Evolutionary conservation across 2,113 vertebrate species (phyloP).

Genomic region (Poecilia latipinna): DNA sequence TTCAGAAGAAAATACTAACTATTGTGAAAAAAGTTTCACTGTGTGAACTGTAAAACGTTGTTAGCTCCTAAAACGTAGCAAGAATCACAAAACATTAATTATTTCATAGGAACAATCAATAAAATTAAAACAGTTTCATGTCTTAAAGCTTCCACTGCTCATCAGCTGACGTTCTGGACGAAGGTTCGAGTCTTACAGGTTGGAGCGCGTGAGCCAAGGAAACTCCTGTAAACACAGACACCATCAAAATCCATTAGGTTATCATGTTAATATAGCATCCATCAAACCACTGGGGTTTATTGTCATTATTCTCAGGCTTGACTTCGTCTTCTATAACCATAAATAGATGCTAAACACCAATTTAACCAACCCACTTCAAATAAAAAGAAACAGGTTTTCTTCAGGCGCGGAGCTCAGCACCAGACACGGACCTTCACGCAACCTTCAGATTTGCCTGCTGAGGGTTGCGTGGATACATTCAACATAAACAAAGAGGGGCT

Average conservation of each 20-base stretch:
- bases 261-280: neutral
- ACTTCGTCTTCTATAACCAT: neutral
- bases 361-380: neutral
- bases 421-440: conserved; percentile 57
- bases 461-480: conserved; percentile 75
- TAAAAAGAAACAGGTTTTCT: conserved; percentile 3
- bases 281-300: neutral
- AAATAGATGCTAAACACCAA: neutral
- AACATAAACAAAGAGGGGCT: conserved; percentile 73
- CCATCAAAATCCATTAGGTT: conserved; percentile 18
- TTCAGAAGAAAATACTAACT: neutral
- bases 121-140: conserved; percentile 6
- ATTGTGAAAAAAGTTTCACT: neutral
- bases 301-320: neutral
- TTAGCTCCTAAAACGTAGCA: conserved; percentile 14
- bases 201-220: conserved; percentile 94
- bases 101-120: conserved; percentile 65
- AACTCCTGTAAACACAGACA: conserved; percentile 87
- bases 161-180: conserved; percentile 5
- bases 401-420: conserved; percentile 20
- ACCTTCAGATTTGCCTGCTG: conserved; percentile 61
- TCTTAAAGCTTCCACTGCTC: conserved; percentile 10
- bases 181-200: conserved; percentile 76
- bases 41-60: conserved; percentile 1
- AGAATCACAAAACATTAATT: conserved; percentile 18